A percentile compares a stretch with the other conserved stretches of the same genome.
These are phyloP conservation scores for Cyprinodon brontotheroides DNA, from an alignment of 2,113 vertebrate genomes.

Conservation along the genomic window DNA sequence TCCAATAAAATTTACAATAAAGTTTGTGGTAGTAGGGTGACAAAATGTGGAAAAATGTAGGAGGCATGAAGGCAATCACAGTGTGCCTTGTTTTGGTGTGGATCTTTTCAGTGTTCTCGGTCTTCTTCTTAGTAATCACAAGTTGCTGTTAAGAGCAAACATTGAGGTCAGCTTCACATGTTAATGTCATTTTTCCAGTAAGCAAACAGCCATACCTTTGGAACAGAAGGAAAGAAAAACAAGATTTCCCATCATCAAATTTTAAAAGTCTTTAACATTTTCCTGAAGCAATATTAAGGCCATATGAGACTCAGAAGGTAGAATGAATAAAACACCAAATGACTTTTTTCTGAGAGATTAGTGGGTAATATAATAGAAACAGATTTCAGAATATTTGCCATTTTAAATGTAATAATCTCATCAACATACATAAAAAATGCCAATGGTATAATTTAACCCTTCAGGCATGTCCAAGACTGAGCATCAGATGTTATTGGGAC, in stretches of 20 bases:
- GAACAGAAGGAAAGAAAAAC: not conserved
- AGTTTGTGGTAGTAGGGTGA: too few relatives aligned
- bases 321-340: not conserved
- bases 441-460: not conserved
- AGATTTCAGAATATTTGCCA: not conserved
- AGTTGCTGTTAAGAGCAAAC: too few relatives aligned
- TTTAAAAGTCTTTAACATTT: conserved; percentile 26
- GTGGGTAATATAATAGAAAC: not conserved
- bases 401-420: not conserved
- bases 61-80: too few relatives aligned
- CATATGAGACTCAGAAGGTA: not conserved
- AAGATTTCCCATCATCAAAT: not conserved
- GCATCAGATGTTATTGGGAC: not conserved
- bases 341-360: not conserved
- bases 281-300: not conserved
- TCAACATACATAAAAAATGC: not conserved
- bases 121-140: too few relatives aligned
- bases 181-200: conserved; percentile 34
- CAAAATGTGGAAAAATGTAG: too few relatives aligned
- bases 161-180: too few relatives aligned
- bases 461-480: not conserved
- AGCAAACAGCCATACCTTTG: conserved; percentile 12
- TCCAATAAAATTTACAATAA: too few relatives aligned
- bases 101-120: too few relatives aligned
- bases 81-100: too few relatives aligned